Evolutionary conservation across 1,140 invertebrate genomes (phyloP), one percentile per base, ranked within the genome.

Genomic region (Homalodisca vitripennis): DNA sequence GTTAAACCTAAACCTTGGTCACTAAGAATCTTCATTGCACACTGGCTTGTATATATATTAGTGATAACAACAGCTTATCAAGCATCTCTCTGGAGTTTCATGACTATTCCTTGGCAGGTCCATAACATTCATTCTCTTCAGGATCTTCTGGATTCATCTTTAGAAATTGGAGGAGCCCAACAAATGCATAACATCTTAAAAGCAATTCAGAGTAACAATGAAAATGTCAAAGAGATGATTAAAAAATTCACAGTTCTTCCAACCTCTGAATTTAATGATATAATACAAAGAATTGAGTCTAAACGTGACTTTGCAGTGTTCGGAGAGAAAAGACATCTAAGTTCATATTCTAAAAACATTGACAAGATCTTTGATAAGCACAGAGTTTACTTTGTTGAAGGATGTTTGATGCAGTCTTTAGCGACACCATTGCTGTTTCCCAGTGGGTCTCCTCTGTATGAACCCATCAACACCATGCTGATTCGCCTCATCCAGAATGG

Each of bases 51-150:
- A 32, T 74, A 71, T 20, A 63, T 72, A 22, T 66, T 74, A 32
- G 66, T 74, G 17, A 74, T 74, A 3, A 73, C 67, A 22, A 72
- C 72, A 14, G 70, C 71, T 12, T 74, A 74, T 68, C 72, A 72
- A 48, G 73, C 73, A 2, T 72, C 69, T 2, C 29, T 74, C 13
- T 72, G 73, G 6, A 74, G 73, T 13, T 73, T 71, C 55, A 73
- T 74, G 65, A 73, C 73, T 10, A 69, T 74, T 2, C 71, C 73
- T 26, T 26, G 34, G 29, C 71, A 69, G 29, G 71, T 67, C 1
- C 26, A 30, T 6, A 70, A 74, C 48, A 71, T 74, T 55, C 71
- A 67, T 1, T 66, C 46, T 12, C 67, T 71, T 27, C 53, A 66
- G 0, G 67, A 74, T 29, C 65, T 74, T 2, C 47, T 74, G 10